A percentile compares a stretch with the other conserved stretches of the same genome.
These are phyloP conservation scores for Pionites leucogaster DNA, from an alignment of 2,113 vertebrate genomes.

Conservation along the genomic window DNA sequence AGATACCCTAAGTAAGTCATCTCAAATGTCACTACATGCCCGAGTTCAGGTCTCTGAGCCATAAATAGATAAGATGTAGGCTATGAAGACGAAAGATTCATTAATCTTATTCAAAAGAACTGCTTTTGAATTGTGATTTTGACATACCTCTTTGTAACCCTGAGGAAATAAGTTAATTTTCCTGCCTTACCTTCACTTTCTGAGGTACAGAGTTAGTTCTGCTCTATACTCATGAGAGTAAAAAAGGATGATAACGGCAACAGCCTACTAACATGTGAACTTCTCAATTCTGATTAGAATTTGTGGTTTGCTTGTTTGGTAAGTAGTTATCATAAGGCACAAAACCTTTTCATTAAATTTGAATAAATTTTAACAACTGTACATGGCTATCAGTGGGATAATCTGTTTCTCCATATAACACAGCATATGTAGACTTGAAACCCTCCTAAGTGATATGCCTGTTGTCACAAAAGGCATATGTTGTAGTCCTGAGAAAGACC, in stretches of 20 bases:
- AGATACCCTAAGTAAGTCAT: neutral
- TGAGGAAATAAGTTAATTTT: neutral
- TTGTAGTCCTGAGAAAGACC: neutral
- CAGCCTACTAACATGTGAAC: neutral
- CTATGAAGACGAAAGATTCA: neutral
- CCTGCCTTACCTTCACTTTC: neutral
- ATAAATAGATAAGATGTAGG: neutral
- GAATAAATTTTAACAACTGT: neutral
- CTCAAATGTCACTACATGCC: neutral
- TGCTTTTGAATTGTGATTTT: neutral
- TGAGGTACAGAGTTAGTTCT: neutral
- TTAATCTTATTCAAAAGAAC: neutral
- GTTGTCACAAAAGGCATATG: neutral
- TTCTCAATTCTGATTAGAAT: neutral
- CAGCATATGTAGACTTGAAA: neutral
- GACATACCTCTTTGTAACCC: neutral
- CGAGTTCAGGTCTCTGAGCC: neutral
- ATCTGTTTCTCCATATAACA: neutral
- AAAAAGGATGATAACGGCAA: neutral
- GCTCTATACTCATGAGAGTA: neutral
- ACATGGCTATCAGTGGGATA: neutral
- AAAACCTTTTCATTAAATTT: neutral
- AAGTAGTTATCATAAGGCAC: neutral
- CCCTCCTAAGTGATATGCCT: neutral
- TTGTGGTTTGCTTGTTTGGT: neutral